These are phyloP conservation scores for Okapia johnstoni DNA, from an alignment of 2,113 vertebrate genomes.

Conservation along the genomic window DNA sequence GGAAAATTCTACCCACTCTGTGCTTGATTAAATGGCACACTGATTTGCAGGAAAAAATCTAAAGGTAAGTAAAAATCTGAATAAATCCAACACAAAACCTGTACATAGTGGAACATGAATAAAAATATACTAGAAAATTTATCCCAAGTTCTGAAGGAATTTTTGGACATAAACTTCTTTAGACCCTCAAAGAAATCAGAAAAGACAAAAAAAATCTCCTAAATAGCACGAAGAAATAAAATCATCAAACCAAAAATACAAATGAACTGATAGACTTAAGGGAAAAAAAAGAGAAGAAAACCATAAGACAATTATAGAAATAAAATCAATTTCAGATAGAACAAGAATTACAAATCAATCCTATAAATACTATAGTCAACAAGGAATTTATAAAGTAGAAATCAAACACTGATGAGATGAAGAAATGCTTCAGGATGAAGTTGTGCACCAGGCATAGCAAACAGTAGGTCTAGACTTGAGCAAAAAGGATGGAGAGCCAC, in stretches of 20 bases:
- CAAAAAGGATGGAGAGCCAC: background rate
- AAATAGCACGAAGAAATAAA: constrained; percentile 31
- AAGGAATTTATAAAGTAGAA: background rate
- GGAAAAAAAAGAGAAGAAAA: background rate
- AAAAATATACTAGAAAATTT: background rate
- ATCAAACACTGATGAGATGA: background rate
- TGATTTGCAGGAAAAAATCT: background rate
- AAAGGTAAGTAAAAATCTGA: constrained; percentile 3
- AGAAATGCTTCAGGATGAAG: background rate
- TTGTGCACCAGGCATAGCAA: background rate
- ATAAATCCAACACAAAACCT: background rate
- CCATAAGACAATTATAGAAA: background rate
- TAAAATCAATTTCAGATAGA: background rate
- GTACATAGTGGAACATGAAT: background rate
- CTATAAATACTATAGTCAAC: background rate
- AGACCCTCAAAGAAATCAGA: background rate
- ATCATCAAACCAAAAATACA: background rate
- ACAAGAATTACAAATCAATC: background rate
- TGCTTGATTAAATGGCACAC: background rate
- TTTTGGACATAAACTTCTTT: background rate
- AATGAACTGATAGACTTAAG: background rate
- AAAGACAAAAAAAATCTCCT: background rate
- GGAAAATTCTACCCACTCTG: background rate
- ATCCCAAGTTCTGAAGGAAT: background rate
- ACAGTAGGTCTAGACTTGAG: background rate